Evolutionary conservation across 2,113 vertebrate species (phyloP), one percentile per base, ranked within the genome.

Genomic region (Lycocorax pyrrhopterus): DNA sequence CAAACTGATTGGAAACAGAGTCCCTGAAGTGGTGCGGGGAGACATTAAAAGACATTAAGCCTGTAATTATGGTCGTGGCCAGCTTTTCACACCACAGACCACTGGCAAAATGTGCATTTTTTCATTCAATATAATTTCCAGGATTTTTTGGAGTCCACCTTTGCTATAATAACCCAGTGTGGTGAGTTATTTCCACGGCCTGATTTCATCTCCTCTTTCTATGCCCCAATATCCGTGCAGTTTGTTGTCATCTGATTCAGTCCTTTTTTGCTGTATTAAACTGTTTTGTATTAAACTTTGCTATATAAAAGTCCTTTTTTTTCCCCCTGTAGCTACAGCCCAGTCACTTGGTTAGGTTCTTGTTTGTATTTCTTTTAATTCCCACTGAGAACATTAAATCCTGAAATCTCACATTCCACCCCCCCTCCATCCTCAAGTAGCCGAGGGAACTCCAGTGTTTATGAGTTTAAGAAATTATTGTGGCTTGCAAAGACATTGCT

Each of bases 171-270:
- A 29, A 41, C 13, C 30, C 53, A 15, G 8, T 12, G 0, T 15
- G 55, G 41, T 35, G 71, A 41, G 41, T 86, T 76, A n/a, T 66
- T 90, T 47, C 27, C 30, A 29, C 7, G 43, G 56, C 39, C 67
- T 71, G 53, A 76, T 55, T 89, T 44, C 22, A 62, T 53, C 67
- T 80, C 59, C 9, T 74, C 51, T 82, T 44, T 35, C 55, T 3
- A 1, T 6, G 11, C 49, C 53, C n/a, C 66, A 32, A 22, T 16
- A 46, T 16, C 20, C 2, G 0, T 15, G 39, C 15, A 32, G 6
- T 39, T 83, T 47, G 5, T 17, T 67, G 68, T 21, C 25, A 26
- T 44, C 39, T 59, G 11, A 37, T 66, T 66, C 69, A 43, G 47
- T 19, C 18, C 21, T 21, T 64, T 81, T 69, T 14, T 30, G 4